A percentile compares a stretch with the other conserved stretches of the same genome.
phyloP scores from a whole-genome alignment of 53 echinoderm and acorn worm genomes.

The Echinometra lucunter region DNA sequence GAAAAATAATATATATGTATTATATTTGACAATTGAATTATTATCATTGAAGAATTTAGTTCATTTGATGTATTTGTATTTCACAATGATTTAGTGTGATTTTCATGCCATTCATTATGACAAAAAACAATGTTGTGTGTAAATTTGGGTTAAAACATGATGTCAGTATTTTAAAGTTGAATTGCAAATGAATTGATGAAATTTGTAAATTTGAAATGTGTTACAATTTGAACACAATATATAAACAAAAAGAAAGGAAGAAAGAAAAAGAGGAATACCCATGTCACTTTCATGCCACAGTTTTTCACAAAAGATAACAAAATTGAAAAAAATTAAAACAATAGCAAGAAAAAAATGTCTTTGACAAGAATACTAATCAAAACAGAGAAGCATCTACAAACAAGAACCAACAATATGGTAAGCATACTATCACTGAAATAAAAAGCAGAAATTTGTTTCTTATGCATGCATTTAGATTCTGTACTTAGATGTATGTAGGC shows the following conservation, averaged over 20 bases:
- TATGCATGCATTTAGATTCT: no score
- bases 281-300: slow-evolving; percentile 65
- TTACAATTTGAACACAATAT: not conserved
- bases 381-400: slow-evolving; percentile 5
- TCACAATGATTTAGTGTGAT: not conserved
- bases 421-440: not conserved
- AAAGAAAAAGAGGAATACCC: slow-evolving; percentile 19
- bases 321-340: not conserved
- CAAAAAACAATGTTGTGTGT: no score
- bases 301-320: slow-evolving; percentile 33
- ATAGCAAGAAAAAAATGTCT: not conserved
- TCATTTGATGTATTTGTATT: not conserved
- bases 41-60: not conserved
- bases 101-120: not conserved
- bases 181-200: not conserved
- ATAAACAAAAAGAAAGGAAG: slow-evolving; percentile 28
- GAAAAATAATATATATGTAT: not conserved
- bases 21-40: no score
- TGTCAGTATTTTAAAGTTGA: not conserved
- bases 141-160: not conserved
- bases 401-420: not conserved
- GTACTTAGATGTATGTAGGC: no score
- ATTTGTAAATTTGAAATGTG: not conserved
- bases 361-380: not conserved
- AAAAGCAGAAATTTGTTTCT: not conserved